These are phyloP conservation scores for Trialeurodes vaporariorum DNA, from an alignment of 1,140 invertebrate species.

Conservation along the genomic window DNA sequence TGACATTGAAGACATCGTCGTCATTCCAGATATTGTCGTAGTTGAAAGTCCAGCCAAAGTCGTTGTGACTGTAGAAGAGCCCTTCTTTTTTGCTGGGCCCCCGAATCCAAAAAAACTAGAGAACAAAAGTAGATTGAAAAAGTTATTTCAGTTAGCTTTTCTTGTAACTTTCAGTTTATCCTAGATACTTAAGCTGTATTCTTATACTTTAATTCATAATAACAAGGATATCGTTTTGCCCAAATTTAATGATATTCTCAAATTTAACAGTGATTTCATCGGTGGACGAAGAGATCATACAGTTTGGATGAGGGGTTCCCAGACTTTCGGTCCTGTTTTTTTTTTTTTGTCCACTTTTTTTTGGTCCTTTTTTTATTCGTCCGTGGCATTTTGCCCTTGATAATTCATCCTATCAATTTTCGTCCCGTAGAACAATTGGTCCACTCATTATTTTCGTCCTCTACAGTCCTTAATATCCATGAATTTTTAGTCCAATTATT, in stretches of 20 bases:
- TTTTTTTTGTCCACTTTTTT: no score
- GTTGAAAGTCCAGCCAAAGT: slow-evolving; percentile 40
- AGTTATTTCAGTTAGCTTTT: not conserved
- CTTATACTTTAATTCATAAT: not conserved
- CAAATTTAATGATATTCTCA: not conserved
- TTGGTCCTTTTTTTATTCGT: no score
- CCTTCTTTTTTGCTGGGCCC: slow-evolving; percentile 65
- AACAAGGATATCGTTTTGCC: not conserved
- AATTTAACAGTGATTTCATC: not conserved
- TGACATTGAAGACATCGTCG: slow-evolving; percentile 29
- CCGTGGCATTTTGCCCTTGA: no score
- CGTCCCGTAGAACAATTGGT: no score
- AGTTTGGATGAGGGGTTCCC: no score
- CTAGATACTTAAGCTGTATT: not conserved
- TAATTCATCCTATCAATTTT: no score
- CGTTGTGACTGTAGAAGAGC: slow-evolving; percentile 45
- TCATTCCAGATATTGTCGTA: slow-evolving; percentile 53
- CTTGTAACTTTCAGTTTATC: not conserved
- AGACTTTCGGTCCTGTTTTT: no score
- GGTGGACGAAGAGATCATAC: not conserved
- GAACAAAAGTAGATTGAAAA: slow-evolving; percentile 5
- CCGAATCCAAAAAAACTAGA: slow-evolving; percentile 56
- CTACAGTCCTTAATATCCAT: no score
- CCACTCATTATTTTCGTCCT: no score
- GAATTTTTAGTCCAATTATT: no score